These are phyloP conservation scores for Mobula birostris DNA, from an alignment of 2,113 vertebrate genomes.

Conservation along the genomic window DNA sequence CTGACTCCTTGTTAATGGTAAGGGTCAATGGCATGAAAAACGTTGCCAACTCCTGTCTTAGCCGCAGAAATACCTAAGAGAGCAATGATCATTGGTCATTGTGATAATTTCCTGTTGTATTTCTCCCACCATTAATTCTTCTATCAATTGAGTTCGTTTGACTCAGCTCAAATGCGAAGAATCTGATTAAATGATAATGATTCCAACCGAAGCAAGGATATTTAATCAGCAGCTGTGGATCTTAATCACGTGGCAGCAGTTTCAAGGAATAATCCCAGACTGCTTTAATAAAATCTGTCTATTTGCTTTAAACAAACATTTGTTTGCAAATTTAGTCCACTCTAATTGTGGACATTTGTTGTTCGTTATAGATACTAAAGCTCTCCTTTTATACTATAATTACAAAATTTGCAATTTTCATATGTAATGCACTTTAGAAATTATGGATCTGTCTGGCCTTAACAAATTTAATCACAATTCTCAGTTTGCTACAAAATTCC, in stretches of 20 bases:
- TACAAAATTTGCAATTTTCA: conserved; percentile 22
- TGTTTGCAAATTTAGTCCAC: conserved; percentile 15
- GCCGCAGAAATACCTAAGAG: background rate
- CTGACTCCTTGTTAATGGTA: too few species aligned
- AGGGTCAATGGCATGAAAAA: too few species aligned
- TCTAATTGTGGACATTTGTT: background rate
- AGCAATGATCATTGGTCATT: background rate
- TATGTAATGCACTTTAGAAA: background rate
- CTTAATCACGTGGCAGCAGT: background rate
- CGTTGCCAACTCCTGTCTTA: too few species aligned
- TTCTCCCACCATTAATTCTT: background rate
- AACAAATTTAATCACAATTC: background rate
- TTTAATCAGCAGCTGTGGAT: background rate
- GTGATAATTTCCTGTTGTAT: background rate
- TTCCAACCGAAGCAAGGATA: background rate
- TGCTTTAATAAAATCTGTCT: conserved; percentile 4
- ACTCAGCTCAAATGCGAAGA: background rate
- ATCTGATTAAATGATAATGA: conserved; percentile 24
- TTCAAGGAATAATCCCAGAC: background rate
- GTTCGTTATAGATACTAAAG: background rate
- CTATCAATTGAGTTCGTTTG: background rate
- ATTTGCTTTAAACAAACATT: background rate
- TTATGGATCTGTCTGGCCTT: background rate
- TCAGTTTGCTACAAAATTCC: background rate
- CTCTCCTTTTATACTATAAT: background rate